phyloP scores from a whole-genome alignment of 2,113 vertebrate genomes.

The Aphyosemion australe region DNA sequence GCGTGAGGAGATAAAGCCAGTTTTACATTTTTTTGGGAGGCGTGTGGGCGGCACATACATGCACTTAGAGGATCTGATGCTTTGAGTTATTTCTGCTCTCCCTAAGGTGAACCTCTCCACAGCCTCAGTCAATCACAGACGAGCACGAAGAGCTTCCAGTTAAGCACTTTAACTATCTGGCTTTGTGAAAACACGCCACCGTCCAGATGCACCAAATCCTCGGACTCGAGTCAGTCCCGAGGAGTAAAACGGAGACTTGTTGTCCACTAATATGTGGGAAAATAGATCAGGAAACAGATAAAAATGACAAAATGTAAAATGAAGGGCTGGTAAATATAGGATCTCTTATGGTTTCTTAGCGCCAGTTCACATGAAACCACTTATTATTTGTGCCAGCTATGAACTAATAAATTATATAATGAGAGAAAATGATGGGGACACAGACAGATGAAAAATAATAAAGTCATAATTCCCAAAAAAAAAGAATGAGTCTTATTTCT shows the following conservation, averaged over 20 bases:
- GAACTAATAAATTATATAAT: not conserved
- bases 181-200: conserved; percentile 35
- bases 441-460: too few species aligned
- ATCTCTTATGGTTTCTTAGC: not conserved
- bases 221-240: not conserved
- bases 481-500: conserved; percentile 14
- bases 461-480: too few species aligned
- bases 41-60: conserved; percentile 33
- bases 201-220: conserved; percentile 33
- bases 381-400: not conserved
- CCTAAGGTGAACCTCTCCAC: conserved; percentile 44
- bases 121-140: conserved; percentile 30
- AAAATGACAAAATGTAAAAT: not conserved
- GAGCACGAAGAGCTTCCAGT: conserved; percentile 42
- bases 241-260: conserved; percentile 1
- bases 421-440: not conserved
- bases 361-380: not conserved
- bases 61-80: conserved; percentile 18
- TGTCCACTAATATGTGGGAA: conserved; percentile 28
- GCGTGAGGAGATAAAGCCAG: conserved; percentile 24
- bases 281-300: conserved; percentile 18
- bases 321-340: conserved; percentile 13
- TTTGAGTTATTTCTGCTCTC: conserved; percentile 50
- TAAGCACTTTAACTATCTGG: conserved; percentile 43
- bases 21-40: conserved; percentile 32